Percentiles rank a stretch among this genome's conserved stretches.
These are phyloP conservation scores for Heliconius eleuchia DNA, from an alignment of 1,140 invertebrate genomes.

Conservation along the genomic window DNA sequence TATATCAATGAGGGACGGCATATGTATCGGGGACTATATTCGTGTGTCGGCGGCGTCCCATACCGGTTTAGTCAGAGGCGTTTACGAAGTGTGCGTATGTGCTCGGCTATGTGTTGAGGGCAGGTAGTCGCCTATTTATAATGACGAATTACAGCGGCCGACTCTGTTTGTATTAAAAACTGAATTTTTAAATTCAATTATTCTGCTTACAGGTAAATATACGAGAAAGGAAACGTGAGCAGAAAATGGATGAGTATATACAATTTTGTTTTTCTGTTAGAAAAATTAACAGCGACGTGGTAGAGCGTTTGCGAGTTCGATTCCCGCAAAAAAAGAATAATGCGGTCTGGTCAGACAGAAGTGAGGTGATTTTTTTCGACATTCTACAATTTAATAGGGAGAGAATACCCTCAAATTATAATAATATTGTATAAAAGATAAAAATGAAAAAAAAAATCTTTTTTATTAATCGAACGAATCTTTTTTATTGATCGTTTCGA, in stretches of 20 bases:
- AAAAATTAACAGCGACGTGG: background rate
- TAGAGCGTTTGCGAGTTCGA: background rate
- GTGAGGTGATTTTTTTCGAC: too few species aligned
- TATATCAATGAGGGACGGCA: conserved; percentile 69
- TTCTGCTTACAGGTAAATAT: conserved; percentile 67
- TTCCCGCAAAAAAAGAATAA: background rate
- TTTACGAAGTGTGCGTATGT: conserved; percentile 72
- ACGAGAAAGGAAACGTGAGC: background rate
- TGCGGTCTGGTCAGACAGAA: too few species aligned
- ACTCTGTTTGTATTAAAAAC: conserved; percentile 61
- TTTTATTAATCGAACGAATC: too few species aligned
- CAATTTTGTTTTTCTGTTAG: background rate
- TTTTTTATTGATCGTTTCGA: too few species aligned
- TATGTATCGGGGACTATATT: conserved; percentile 71
- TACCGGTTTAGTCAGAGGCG: conserved; percentile 78
- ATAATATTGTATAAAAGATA: too few species aligned
- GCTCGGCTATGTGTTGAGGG: conserved; percentile 66
- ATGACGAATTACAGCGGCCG: conserved; percentile 59
- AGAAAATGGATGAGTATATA: background rate
- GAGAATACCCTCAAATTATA: too few species aligned
- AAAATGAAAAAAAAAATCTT: too few species aligned
- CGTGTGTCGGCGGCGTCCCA: conserved; percentile 64
- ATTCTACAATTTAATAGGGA: too few species aligned
- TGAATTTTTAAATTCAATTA: conserved; percentile 63
- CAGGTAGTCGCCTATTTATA: conserved; percentile 75